Evolutionary conservation across 2,113 vertebrate genomes (phyloP), one percentile per base, ranked within the genome.

Genomic region (Urocynchramus pylzowi): DNA sequence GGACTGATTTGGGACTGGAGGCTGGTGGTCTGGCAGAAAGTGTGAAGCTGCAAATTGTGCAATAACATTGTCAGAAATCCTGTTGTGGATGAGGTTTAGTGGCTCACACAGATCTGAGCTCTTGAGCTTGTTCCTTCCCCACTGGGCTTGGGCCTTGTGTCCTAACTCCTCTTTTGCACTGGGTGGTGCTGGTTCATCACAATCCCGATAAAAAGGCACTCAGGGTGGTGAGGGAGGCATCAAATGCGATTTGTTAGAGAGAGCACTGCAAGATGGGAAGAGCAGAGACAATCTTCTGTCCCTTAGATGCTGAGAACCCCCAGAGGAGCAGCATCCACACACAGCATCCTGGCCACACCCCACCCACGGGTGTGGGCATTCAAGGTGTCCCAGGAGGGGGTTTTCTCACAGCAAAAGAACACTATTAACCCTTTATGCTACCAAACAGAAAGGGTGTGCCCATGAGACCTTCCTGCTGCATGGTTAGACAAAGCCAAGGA

Each of bases 181-280:
- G 84, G 70, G 67, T 75, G 80, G 76, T 91, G 93, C 87, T 93
- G 70, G 37, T 67, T 89, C 61, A 20, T 56, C 57, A 60, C 11
- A 5, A 57, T 42, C 31, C 37, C 27, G 1, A 9, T 3, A 11
- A 52, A 74, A 54, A 50, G 26, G 23, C 56, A 14, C 42, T 24
- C 2, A 0, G 68, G 10, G 3, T 10, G 5, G 7, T 6, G 33
- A 52, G 33, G 18, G 37, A 52, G 33, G 16, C 11, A 10, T 11
- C 17, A 7, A 45, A 31, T 4, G 23, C 26, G 37, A 0, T 18
- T 56, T 69, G 10, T 31, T 23, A 33, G 33, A 10, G 35, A 9
- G 6, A 37, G 5, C n/a, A 10, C 47, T 27, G 65, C 44, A 24
- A 26, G 2, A 8, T 27, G 69, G 54, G 22, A 45, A 10, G 3